Evolutionary conservation across 2,888 invertebrate species (phyloP).

Genomic region (Dryococelus australis): DNA sequence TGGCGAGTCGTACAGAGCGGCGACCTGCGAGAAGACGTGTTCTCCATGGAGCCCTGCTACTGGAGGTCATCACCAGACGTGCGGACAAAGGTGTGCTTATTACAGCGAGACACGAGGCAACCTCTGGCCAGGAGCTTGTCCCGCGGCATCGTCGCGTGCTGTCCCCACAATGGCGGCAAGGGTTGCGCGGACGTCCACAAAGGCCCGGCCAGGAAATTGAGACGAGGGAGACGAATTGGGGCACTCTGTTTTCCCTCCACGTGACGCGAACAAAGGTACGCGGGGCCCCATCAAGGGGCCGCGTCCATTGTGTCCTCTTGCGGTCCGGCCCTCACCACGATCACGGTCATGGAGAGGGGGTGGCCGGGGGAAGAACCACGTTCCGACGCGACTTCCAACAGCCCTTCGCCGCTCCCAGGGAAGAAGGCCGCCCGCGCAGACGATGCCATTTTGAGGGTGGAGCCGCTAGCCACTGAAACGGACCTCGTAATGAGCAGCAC

Average conservation of each 20-base stretch:
- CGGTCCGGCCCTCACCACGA: neutral
- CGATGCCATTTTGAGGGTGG: neutral
- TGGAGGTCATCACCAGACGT: too few relatives aligned
- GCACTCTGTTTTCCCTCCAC: conserved; percentile 16
- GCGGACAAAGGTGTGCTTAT: neutral
- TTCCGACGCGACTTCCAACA: too few relatives aligned
- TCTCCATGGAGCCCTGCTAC: too few relatives aligned
- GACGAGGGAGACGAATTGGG: conserved; percentile 11
- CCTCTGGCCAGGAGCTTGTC: neutral
- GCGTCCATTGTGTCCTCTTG: neutral
- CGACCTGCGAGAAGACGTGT: too few relatives aligned
- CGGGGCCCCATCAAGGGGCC: neutral
- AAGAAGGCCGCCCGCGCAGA: neutral
- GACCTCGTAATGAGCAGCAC: too few relatives aligned
- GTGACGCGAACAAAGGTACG: neutral
- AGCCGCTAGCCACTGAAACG: too few relatives aligned
- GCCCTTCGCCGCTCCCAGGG: too few relatives aligned
- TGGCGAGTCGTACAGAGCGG: too few relatives aligned
- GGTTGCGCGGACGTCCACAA: neutral
- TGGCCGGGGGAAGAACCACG: neutral
- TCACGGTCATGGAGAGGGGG: too few relatives aligned
- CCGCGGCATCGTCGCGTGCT: neutral
- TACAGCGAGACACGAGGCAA: neutral
- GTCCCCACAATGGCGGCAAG: neutral
- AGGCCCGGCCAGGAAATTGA: neutral